Evolutionary conservation across 2,888 invertebrate genomes (phyloP), one percentile per base, ranked within the genome.

Genomic region (Metallyticus violacea): DNA sequence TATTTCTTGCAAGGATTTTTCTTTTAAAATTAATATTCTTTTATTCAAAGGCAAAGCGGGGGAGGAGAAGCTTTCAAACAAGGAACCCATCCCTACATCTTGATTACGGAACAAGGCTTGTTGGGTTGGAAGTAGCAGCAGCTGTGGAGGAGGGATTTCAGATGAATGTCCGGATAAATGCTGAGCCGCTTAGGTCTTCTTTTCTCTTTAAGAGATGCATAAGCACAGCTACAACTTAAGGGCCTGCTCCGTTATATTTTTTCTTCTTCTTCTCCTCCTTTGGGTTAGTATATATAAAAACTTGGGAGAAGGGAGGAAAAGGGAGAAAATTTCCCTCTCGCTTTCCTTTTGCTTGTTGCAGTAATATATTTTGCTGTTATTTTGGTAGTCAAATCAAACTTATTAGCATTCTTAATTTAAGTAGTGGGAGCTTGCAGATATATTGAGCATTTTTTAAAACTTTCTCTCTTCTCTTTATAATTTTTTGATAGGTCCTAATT

Each of bases 361-460:
- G 77, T 83, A 83, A 83, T 83, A 83, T 83, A 77, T 83, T 77
- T 83, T 83, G 83, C 83, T 77, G 83, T 83, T 83, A 83, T 83
- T 83, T 83, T 83, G 83, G 83, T 77, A 83, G 83, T 77, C 83
- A 83, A 83, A 83, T 83, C 30, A 26, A 83, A 77, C 28, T 27
- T 77, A 83, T 83, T 83, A 77, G 77, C 83, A 83, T 83, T 27
- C 83, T 77, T 83, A 83, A 83, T 83, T 77, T 77, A 22, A 83
- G 77, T 7, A 79, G 30, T 9, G 81, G 9, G 30, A 22, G 81
- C 6, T 9, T 26, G 79, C 27, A 79, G 28, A 81, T 81, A 29
- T 83, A 77, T 77, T 77, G 83, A 83, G 28, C 28, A 83, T 26
- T 83, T 83, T 77, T 77, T 77, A 28, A 83, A 6, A 77, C 28